A percentile compares a stretch with the other conserved stretches of the same genome.
Conservation (phyloP, 2,888 invertebrate species). For the Orchesellides sinensis region DNA sequence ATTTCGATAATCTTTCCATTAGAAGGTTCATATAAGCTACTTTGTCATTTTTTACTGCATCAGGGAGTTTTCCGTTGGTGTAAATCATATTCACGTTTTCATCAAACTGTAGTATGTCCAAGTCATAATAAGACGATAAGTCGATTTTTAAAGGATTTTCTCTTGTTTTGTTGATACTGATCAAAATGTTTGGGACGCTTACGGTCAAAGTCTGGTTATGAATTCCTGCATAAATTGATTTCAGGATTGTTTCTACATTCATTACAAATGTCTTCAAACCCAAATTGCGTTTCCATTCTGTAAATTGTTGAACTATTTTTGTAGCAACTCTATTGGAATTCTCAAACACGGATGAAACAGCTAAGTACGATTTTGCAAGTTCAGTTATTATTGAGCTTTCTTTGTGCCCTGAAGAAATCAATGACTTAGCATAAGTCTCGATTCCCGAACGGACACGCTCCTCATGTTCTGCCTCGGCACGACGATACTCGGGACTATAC, state of each 20-base stretch:
- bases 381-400: constrained; percentile 14
- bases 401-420: constrained; percentile 1
- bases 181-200: background rate
- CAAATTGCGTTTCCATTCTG: background rate
- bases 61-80: constrained; percentile 52
- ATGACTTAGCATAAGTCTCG: no score
- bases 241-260: background rate
- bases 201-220: constrained; percentile 3
- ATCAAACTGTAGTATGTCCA: background rate
- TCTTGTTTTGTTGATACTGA: background rate
- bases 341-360: constrained; percentile 35
- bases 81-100: constrained; percentile 40
- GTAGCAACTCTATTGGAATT: constrained; percentile 15
- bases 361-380: no score
- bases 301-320: constrained; percentile 15
- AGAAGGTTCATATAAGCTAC: no score
- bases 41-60: no score
- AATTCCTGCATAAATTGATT: background rate
- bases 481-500: no score
- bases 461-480: no score
- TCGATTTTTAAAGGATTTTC: no score
- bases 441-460: no score
- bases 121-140: constrained; percentile 14
- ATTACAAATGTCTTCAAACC: constrained; percentile 18
- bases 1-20: no score